Evolutionary conservation across 2,113 vertebrate species (phyloP).

Genomic region (Pelecanus crispus): DNA sequence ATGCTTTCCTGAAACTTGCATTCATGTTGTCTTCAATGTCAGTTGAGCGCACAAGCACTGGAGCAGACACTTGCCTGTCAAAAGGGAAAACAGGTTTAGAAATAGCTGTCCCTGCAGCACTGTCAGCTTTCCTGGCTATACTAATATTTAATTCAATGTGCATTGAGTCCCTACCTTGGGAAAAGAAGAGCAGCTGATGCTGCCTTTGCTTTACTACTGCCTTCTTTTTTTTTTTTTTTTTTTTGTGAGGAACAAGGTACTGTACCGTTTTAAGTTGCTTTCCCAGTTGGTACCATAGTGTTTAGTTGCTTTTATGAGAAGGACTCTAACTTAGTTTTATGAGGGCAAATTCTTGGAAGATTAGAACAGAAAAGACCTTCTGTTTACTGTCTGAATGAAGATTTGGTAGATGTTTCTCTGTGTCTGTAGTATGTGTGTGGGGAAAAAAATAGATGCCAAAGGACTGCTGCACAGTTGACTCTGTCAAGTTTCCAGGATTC

Average conservation of each 20-base stretch:
- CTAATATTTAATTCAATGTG: slow-evolving; percentile 11
- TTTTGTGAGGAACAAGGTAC: not conserved
- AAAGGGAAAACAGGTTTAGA: slow-evolving; percentile 24
- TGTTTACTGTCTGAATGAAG: not conserved
- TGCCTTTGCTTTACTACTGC: not conserved
- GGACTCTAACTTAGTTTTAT: not conserved
- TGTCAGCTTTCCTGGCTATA: not conserved
- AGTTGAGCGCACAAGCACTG: not conserved
- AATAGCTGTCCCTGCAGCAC: not conserved
- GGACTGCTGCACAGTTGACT: not conserved
- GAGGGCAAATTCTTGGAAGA: not conserved
- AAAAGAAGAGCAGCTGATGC: not conserved
- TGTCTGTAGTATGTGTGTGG: not conserved
- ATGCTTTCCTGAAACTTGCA: not conserved
- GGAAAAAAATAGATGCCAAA: not conserved
- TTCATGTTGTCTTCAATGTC: not conserved
- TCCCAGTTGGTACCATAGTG: not conserved
- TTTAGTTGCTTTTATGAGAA: not conserved
- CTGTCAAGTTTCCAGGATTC: not conserved
- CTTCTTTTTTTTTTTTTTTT: not conserved
- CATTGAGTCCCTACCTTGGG: not conserved
- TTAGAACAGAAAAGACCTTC: not conserved
- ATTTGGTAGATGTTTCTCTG: not conserved
- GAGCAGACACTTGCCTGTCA: not conserved
- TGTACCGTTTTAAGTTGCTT: not conserved